Evolutionary conservation across 2,113 vertebrate species (phyloP).

Genomic region (Mixornis gularis): DNA sequence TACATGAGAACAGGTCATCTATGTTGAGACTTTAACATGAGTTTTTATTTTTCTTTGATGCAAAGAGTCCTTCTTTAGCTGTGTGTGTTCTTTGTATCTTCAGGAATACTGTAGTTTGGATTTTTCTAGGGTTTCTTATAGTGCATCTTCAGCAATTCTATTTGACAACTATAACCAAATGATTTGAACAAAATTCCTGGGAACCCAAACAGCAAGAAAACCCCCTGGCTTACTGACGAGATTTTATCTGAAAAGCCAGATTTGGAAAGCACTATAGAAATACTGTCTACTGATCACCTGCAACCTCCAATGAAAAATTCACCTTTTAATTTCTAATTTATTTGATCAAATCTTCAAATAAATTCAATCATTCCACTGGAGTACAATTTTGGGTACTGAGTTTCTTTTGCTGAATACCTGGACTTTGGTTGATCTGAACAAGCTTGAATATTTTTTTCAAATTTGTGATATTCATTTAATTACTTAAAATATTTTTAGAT

Average conservation of each 20-base stretch:
- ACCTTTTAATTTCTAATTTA: neutral
- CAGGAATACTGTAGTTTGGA: neutral
- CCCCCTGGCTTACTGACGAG: neutral
- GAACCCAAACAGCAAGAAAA: neutral
- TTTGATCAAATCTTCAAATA: neutral
- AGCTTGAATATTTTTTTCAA: neutral
- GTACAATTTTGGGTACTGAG: neutral
- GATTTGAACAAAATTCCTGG: neutral
- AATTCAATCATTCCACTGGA: neutral
- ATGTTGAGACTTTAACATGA: neutral
- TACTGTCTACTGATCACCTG: neutral
- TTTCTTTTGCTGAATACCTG: neutral
- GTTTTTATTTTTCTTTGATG: neutral
- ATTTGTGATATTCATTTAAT: neutral
- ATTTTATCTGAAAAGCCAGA: neutral
- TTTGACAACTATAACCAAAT: neutral
- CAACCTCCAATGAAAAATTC: neutral
- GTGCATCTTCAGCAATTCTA: neutral
- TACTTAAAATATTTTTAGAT: neutral
- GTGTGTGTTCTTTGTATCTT: neutral
- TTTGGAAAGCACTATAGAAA: neutral
- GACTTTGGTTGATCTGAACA: neutral
- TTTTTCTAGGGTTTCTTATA: neutral
- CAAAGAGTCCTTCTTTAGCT: neutral
- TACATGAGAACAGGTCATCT: neutral